These are phyloP conservation scores for Microtus californicus DNA, from an alignment of 2,797 vertebrate genomes.

Conservation along the genomic window DNA sequence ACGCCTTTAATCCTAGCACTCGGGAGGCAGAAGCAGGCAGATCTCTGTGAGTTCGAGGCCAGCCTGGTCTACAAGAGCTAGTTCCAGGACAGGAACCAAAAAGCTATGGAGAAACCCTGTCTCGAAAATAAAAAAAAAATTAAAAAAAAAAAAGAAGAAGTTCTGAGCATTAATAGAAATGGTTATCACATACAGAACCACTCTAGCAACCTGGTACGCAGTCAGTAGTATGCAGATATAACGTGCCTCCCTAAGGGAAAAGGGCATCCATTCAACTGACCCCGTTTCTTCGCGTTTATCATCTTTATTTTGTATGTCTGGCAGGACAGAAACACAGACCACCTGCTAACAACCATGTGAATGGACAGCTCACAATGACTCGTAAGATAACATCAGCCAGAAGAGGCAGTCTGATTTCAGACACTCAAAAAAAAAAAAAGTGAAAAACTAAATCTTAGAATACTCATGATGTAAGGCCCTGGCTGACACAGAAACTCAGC, in stretches of 20 bases:
- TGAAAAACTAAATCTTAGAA: not conserved
- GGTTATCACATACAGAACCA: not conserved
- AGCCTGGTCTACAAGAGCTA: too few relatives aligned
- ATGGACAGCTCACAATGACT: not conserved
- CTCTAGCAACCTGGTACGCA: not conserved
- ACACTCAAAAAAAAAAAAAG: not conserved
- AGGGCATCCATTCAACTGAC: not conserved
- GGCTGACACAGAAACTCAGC: not conserved
- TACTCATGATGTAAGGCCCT: not conserved
- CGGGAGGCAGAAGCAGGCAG: too few relatives aligned
- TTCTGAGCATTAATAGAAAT: not conserved
- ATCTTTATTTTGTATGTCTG: conserved; percentile 4
- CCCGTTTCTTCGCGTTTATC: not conserved
- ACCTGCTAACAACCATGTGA: not conserved
- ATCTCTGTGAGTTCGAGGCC: too few relatives aligned
- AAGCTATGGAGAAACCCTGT: too few relatives aligned
- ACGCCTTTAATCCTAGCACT: too few relatives aligned
- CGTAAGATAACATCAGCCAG: too few relatives aligned
- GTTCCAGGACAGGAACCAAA: too few relatives aligned
- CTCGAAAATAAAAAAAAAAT: too few relatives aligned
- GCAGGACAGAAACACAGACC: not conserved
- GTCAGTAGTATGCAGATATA: not conserved
- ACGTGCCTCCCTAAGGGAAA: not conserved
- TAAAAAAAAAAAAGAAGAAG: not conserved
- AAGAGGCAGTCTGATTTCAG: not conserved